Conservation (phyloP, 64 coral and sea anemone species). For the Hydrozoanthus tunicans region DNA sequence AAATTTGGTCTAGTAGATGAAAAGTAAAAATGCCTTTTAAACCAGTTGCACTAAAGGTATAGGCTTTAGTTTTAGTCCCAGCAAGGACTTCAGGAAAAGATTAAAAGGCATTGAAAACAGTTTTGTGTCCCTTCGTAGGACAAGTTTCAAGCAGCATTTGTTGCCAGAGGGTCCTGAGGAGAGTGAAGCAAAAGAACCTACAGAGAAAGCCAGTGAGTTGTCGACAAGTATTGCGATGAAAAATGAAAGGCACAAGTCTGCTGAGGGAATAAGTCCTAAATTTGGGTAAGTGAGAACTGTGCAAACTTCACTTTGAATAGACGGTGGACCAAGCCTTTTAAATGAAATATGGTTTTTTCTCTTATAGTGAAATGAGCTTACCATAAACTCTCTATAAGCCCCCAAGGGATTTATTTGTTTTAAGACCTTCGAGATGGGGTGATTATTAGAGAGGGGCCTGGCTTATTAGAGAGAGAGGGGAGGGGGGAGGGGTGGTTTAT, state of each 20-base stretch:
- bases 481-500: no score
- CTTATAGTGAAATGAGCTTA: no score
- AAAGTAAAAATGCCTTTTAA: no score
- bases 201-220: not conserved
- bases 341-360: no score
- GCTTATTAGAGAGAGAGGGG: no score
- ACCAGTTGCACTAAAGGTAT: no score
- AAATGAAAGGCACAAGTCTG: not conserved
- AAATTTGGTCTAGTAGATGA: no score
- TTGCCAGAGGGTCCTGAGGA: not conserved
- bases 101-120: not conserved
- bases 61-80: not conserved
- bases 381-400: no score
- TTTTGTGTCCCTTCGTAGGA: not conserved
- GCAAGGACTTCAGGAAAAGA: not conserved
- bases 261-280: constrained; percentile 22
- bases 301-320: not conserved
- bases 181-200: not conserved
- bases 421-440: no score
- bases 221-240: not conserved
- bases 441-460: no score
- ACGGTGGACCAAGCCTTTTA: no score
- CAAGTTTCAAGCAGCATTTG: constrained; percentile 12
- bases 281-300: not conserved
- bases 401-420: no score